phyloP scores from a whole-genome alignment of 2,797 vertebrate species.

The Rhincodon typus region DNA sequence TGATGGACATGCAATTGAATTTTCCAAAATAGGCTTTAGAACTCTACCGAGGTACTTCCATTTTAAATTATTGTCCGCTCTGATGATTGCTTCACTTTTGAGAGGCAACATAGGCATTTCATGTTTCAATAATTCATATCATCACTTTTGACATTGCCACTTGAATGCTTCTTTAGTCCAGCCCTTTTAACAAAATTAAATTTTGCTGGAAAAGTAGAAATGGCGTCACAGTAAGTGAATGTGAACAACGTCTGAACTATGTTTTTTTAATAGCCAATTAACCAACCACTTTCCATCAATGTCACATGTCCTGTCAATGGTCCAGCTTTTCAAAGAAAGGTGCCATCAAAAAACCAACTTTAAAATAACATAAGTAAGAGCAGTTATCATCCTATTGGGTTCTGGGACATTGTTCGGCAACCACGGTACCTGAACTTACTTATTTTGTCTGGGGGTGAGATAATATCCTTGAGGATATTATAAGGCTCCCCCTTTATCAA shows the following conservation, averaged over 20 bases:
- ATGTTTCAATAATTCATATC: background rate
- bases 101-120: background rate
- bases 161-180: background rate
- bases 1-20: constrained; percentile 24
- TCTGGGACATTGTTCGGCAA: background rate
- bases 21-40: constrained; percentile 22
- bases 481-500: too few species aligned
- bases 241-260: background rate
- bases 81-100: background rate
- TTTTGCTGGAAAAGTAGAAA: background rate
- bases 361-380: background rate
- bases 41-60: background rate
- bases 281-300: background rate
- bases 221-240: too few species aligned
- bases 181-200: constrained; percentile 3
- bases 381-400: background rate
- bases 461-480: background rate
- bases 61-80: constrained; percentile 9
- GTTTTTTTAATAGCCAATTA: background rate
- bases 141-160: constrained; percentile 22
- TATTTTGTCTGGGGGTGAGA: background rate
- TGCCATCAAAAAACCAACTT: background rate
- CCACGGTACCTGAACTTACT: background rate
- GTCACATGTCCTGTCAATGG: background rate
- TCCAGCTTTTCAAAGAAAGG: background rate